A percentile compares a stretch with the other conserved stretches of the same genome.
These are phyloP conservation scores for Pyxicephalus adspersus DNA, from an alignment of 2,113 vertebrate species.

Conservation along the genomic window DNA sequence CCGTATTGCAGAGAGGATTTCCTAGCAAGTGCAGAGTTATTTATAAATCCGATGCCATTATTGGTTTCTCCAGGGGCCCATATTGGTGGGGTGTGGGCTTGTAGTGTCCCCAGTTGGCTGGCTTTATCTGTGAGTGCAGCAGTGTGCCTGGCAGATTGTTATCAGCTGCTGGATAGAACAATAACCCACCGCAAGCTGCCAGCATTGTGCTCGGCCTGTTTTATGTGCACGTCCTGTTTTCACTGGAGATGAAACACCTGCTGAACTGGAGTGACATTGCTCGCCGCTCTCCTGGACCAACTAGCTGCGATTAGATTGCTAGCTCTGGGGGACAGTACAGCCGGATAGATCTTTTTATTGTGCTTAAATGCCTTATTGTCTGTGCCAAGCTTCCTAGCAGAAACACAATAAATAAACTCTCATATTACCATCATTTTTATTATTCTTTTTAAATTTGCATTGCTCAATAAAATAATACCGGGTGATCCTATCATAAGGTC, in stretches of 20 bases:
- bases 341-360: no score
- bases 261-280: neutral
- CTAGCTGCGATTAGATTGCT: neutral
- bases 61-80: conserved; percentile 45
- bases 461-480: no score
- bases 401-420: no score
- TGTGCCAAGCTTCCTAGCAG: no score
- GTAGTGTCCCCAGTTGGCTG: conserved; percentile 7
- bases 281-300: no score
- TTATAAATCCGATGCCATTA: conserved; percentile 60
- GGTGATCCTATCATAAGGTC: no score
- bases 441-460: no score
- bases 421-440: no score
- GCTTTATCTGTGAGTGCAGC: neutral
- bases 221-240: neutral
- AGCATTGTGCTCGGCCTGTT: neutral
- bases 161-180: neutral
- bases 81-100: conserved; percentile 49
- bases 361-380: no score
- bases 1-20: neutral
- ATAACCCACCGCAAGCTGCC: neutral
- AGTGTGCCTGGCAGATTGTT: conserved; percentile 2
- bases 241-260: neutral
- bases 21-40: conserved; percentile 56
- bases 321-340: neutral